Evolutionary conservation across 2,113 vertebrate species (phyloP).

Genomic region (Peromyscus leucopus): DNA sequence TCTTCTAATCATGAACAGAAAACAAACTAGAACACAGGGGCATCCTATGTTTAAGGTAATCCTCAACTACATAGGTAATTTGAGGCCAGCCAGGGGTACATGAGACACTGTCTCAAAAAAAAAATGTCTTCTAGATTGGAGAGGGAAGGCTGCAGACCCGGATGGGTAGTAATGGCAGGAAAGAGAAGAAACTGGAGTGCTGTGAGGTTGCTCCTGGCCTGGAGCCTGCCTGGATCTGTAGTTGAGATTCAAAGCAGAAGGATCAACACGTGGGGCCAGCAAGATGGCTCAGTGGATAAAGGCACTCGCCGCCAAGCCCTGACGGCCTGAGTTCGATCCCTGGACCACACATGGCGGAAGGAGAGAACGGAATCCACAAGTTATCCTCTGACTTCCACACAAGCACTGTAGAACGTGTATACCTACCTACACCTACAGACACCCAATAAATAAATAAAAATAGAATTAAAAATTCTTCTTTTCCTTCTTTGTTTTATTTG

Average conservation of each 20-base stretch:
- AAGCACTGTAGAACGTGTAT: background rate
- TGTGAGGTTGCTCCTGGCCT: fast-evolving
- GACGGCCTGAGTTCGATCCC: background rate
- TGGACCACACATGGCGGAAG: background rate
- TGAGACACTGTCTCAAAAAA: background rate
- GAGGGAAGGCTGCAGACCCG: background rate
- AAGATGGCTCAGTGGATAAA: background rate
- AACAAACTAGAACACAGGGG: background rate
- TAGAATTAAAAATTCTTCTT: background rate
- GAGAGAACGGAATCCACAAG: background rate
- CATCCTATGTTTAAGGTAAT: background rate
- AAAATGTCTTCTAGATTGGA: background rate
- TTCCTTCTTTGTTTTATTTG: too few species aligned
- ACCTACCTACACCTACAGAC: background rate
- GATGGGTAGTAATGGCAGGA: background rate
- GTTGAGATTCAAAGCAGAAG: background rate
- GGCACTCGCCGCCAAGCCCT: background rate
- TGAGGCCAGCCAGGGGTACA: background rate
- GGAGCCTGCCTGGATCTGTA: background rate
- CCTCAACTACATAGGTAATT: background rate
- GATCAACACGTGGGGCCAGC: background rate
- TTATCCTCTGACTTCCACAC: background rate
- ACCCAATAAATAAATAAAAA: background rate
- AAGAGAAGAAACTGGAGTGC: background rate
- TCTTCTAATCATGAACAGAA: background rate